Conservation (phyloP, 1,140 invertebrate genomes). For the Drosophila jambulina region DNA sequence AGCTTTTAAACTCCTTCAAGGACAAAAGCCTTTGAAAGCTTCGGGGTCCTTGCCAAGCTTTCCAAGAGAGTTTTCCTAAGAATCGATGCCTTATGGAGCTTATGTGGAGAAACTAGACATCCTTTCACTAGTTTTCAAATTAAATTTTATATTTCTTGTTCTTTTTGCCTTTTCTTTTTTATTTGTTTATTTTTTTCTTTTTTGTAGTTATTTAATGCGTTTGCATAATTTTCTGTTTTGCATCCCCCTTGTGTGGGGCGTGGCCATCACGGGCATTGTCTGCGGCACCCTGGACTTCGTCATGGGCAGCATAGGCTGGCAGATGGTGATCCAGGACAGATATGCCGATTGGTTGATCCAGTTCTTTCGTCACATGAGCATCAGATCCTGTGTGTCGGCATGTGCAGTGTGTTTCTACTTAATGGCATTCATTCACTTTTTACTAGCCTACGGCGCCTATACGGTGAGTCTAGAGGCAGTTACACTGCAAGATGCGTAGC, state of each 20-base stretch:
- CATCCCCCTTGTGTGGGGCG: slow-evolving; percentile 21
- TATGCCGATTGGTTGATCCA: not conserved
- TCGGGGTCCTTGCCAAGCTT: not conserved
- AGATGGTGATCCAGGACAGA: slow-evolving; percentile 14
- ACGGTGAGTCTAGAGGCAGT: slow-evolving; percentile 7
- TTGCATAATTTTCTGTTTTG: slow-evolving; percentile 29
- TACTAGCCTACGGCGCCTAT: slow-evolving; percentile 26
- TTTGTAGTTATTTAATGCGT: slow-evolving; percentile 4
- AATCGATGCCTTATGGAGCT: not conserved
- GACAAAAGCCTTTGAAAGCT: not conserved
- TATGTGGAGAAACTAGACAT: no score
- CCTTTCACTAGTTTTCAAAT: not conserved
- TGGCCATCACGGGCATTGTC: slow-evolving; percentile 11
- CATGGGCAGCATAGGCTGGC: slow-evolving; percentile 1
- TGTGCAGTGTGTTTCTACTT: slow-evolving; percentile 10
- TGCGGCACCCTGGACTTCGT: slow-evolving; percentile 15
- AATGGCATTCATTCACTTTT: slow-evolving; percentile 5
- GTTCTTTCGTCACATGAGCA: slow-evolving; percentile 32
- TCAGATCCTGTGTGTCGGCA: slow-evolving; percentile 3
- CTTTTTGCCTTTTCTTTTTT: no score
- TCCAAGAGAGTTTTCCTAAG: not conserved
- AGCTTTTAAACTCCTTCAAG: not conserved
- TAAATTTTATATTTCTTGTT: not conserved
- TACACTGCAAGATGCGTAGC: no score
- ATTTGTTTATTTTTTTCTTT: not conserved